These are phyloP conservation scores for Diadegma fenestrale DNA, from an alignment of 2,888 invertebrate genomes.

Conservation along the genomic window DNA sequence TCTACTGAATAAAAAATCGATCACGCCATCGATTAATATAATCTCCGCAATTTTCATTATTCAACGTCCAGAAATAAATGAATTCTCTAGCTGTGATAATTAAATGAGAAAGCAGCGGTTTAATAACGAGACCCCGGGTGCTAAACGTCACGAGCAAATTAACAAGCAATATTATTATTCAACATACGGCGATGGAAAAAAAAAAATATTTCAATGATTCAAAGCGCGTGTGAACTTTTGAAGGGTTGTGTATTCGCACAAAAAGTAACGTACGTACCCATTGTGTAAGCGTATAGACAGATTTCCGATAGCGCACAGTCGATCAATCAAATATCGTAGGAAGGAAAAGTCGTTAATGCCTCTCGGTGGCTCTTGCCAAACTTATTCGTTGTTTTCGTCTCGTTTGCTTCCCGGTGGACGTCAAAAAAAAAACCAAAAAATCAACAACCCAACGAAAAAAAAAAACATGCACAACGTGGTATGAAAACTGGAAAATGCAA, in stretches of 20 bases:
- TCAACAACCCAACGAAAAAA: conserved; percentile 6
- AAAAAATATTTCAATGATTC: conserved; percentile 1
- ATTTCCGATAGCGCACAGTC: conserved; percentile 54
- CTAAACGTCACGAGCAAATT: neutral
- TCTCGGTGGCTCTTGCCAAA: conserved; percentile 32
- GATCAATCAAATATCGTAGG: conserved; percentile 61
- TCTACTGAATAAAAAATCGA: neutral
- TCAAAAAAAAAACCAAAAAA: conserved; percentile 4
- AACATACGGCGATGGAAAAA: neutral
- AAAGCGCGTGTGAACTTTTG: conserved; percentile 2
- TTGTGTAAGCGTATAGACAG: conserved; percentile 14
- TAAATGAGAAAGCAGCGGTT: neutral
- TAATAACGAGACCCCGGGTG: neutral
- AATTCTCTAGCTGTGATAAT: neutral
- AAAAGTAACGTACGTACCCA: conserved; percentile 1
- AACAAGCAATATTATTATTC: neutral
- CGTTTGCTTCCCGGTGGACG: conserved; percentile 16
- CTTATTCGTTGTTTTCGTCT: conserved; percentile 32
- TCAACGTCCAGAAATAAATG: neutral
- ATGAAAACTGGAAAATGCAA: conserved; percentile 25
- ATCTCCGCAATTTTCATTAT: neutral
- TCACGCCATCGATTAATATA: neutral
- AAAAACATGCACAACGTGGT: conserved; percentile 16
- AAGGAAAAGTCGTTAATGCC: conserved; percentile 60
- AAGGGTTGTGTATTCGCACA: conserved; percentile 8